phyloP scores from a whole-genome alignment of 1,140 invertebrate genomes.

The Heliconius melpomene region DNA sequence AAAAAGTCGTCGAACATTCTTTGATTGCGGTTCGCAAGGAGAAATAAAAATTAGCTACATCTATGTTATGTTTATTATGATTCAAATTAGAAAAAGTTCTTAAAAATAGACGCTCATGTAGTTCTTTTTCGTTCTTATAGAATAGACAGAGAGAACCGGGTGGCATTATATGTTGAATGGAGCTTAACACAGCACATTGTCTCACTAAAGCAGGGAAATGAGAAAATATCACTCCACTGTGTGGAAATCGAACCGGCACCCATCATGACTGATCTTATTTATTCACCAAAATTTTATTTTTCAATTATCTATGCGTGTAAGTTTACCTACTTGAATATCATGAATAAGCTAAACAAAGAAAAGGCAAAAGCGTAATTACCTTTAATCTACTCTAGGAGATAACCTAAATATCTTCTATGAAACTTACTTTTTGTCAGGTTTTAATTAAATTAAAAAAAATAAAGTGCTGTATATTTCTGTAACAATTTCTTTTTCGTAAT shows the following conservation, averaged over 20 bases:
- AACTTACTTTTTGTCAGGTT: not conserved
- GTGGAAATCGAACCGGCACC: too few species aligned
- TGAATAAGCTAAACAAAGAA: not conserved
- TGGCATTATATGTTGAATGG: too few species aligned
- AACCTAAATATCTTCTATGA: not conserved
- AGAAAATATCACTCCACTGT: too few species aligned
- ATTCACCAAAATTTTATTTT: too few species aligned
- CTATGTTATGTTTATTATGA: not conserved
- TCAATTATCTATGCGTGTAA: too few species aligned
- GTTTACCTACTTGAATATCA: too few species aligned
- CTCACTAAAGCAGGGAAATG: too few species aligned
- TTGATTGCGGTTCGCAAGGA: not conserved
- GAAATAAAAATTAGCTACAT: not conserved
- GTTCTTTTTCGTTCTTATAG: too few species aligned
- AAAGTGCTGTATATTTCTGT: not conserved
- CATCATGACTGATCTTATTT: too few species aligned
- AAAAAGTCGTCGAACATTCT: constrained; percentile 3
- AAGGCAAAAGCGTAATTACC: not conserved
- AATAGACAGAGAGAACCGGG: too few species aligned
- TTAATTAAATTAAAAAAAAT: not conserved
- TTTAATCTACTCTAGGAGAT: not conserved
- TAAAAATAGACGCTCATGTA: not conserved
- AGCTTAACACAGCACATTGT: too few species aligned
- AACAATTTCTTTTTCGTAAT: not conserved
- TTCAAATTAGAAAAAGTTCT: not conserved